Conservation (phyloP, 2,113 vertebrate species). For the Chaenogobius annularis region DNA sequence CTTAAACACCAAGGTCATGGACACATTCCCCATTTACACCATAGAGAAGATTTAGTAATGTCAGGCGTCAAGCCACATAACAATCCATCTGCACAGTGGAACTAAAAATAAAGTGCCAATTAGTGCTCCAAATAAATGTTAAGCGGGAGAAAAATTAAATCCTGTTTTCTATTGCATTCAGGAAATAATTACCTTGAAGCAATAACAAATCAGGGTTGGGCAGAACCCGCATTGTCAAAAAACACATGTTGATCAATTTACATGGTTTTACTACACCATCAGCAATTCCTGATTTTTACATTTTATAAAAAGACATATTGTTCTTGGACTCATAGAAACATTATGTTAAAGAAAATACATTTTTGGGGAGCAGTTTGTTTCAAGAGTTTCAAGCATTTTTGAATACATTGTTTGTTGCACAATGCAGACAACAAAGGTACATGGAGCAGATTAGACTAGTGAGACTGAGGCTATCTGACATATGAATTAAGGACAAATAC, state of each 20-base stretch:
- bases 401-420: not conserved
- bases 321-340: not conserved
- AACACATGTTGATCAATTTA: not conserved
- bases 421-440: not conserved
- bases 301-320: not conserved
- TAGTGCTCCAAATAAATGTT: not conserved
- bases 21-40: not conserved
- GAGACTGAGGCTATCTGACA: not conserved
- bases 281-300: not conserved
- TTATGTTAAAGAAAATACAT: not conserved
- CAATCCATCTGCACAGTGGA: not conserved
- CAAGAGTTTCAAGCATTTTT: no score
- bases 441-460: not conserved
- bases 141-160: not conserved
- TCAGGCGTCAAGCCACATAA: not conserved
- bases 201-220: not conserved
- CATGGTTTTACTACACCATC: not conserved
- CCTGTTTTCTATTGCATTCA: not conserved
- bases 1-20: not conserved
- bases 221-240: not conserved
- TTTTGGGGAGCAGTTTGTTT: not conserved
- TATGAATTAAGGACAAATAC: no score
- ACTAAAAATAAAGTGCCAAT: slow-evolving; percentile 1
- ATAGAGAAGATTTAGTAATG: not conserved
- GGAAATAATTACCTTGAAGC: not conserved